A percentile compares a stretch with the other conserved stretches of the same genome.
Evolutionary conservation across 2,888 invertebrate genomes (phyloP).

Genomic region (Volucella inanis): DNA sequence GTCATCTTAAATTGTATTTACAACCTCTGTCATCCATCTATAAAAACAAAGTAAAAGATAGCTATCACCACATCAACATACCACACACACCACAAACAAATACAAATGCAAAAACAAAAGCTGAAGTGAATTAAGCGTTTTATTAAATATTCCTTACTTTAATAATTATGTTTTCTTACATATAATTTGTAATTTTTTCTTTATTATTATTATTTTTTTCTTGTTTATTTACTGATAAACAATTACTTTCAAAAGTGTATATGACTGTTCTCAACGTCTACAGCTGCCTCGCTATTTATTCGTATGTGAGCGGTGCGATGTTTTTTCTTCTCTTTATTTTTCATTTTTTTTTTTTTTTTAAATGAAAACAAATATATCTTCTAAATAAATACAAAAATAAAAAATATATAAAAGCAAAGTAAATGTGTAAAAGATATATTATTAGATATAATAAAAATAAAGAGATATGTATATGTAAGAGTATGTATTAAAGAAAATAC

Average conservation of each 20-base stretch:
- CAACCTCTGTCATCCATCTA: neutral
- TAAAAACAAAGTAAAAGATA: conserved; percentile 16
- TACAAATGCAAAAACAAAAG: conserved; percentile 6
- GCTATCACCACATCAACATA: conserved; percentile 48
- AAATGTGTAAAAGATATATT: conserved; percentile 56
- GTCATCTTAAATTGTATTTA: conserved; percentile 43
- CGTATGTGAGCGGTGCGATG: neutral
- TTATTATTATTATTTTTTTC: neutral
- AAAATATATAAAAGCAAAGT: conserved; percentile 18
- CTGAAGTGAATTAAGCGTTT: conserved; percentile 17
- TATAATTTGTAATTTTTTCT: conserved; percentile 13
- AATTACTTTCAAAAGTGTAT: conserved; percentile 36
- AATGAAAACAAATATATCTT: conserved; percentile 26
- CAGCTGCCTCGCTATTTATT: too few species aligned
- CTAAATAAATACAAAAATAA: conserved; percentile 33
- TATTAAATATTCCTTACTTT: conserved; percentile 17
- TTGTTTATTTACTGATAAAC: neutral
- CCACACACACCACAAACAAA: conserved; percentile 33
- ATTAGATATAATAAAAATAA: conserved; percentile 61
- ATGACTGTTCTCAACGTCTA: conserved; percentile 10
- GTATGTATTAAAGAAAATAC: conserved; percentile 54
- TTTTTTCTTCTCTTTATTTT: conserved; percentile 18
- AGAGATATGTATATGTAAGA: conserved; percentile 48
- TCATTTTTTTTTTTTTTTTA: neutral
- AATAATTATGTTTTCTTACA: conserved; percentile 6